Percentiles rank a stretch among this genome's conserved stretches.
Conservation (phyloP, 2,113 vertebrate genomes). For the Spermophilus dauricus region DNA sequence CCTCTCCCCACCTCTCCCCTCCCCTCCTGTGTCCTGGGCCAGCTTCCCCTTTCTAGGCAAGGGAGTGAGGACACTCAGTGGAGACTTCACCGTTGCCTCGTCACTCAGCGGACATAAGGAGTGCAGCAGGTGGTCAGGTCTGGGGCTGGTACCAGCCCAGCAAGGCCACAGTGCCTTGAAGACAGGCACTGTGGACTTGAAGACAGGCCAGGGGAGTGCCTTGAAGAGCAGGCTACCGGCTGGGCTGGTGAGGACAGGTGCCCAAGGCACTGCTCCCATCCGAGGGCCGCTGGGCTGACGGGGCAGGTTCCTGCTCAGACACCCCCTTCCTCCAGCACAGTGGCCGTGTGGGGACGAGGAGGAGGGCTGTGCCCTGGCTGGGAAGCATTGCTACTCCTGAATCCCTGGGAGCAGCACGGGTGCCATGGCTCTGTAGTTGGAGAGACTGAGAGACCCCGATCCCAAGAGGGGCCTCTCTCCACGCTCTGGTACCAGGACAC, state of each 20-base stretch:
- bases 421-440: too few relatives aligned
- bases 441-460: neutral
- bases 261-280: too few relatives aligned
- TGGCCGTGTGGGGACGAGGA: too few relatives aligned
- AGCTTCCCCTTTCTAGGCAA: neutral
- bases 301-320: neutral
- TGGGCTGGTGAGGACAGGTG: too few relatives aligned
- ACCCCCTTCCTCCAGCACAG: neutral
- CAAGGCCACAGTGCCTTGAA: too few relatives aligned
- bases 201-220: too few relatives aligned
- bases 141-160: neutral
- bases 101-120: neutral
- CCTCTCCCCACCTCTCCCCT: too few relatives aligned
- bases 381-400: too few relatives aligned
- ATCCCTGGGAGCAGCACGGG: neutral
- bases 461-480: neutral
- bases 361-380: neutral
- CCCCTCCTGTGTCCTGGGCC: neutral
- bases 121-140: neutral
- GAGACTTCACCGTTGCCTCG: neutral
- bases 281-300: neutral
- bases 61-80: neutral
- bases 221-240: too few relatives aligned
- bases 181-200: too few relatives aligned
- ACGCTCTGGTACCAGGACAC: neutral